These are phyloP conservation scores for Platichthys stellatus DNA, from an alignment of 2,113 vertebrate species.

Conservation along the genomic window DNA sequence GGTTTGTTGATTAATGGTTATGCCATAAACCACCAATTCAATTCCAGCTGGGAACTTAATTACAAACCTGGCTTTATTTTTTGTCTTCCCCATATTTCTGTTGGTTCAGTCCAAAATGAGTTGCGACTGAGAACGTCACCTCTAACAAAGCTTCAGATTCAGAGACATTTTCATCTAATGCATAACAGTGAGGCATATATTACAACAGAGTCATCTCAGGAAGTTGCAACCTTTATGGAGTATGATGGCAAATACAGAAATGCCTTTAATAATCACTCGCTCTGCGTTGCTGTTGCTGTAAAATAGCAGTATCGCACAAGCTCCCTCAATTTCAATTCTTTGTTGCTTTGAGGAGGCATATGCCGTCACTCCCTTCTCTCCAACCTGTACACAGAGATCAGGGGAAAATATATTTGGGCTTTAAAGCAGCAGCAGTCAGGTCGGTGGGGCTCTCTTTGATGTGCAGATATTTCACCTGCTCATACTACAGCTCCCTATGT, in stretches of 20 bases:
- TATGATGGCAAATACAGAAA: conserved; percentile 23
- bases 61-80: background rate
- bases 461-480: conserved; percentile 69
- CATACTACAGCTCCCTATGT: background rate
- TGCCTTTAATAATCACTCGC: background rate
- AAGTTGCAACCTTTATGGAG: background rate
- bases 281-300: conserved; percentile 5
- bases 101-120: background rate
- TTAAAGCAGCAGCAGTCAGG: conserved; percentile 58
- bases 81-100: background rate
- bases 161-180: background rate
- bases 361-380: conserved; percentile 36
- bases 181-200: background rate
- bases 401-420: conserved; percentile 57
- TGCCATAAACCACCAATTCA: background rate
- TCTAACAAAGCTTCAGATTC: too few relatives aligned
- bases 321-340: conserved; percentile 37
- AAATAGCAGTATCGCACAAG: conserved; percentile 1
- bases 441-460: conserved; percentile 61
- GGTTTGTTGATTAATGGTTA: background rate
- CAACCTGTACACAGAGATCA: conserved; percentile 56
- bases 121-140: background rate
- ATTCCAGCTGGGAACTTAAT: background rate
- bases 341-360: conserved; percentile 41
- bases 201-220: background rate